Evolutionary conservation across 2,888 invertebrate genomes (phyloP), one percentile per base, ranked within the genome.

Genomic region (Frankliniella intonsa): DNA sequence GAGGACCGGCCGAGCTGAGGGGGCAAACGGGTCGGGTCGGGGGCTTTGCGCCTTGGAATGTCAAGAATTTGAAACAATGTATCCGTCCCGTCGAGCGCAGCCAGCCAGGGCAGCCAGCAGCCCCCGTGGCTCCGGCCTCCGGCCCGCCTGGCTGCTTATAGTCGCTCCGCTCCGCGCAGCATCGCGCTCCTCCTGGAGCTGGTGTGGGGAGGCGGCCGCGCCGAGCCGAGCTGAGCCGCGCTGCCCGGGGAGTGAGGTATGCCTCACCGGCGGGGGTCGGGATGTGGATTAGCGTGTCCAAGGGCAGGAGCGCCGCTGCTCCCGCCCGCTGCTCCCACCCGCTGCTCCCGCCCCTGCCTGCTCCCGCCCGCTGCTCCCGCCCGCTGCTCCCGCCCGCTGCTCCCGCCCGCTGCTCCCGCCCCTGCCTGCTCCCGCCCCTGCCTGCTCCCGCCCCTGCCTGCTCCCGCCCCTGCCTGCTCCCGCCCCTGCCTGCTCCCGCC

Each of bases 21-120:
- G 69, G 69, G 22, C n/a, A 69, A 22, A 22, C 22, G 69, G 11
- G 69, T 14, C 55, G 19, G 0, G 55, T 14, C 55, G 19, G 0
- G 55, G 55, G 38, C 38, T 19, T 76, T 76, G 69, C 69, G 69
- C 25, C 69, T 62, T 62, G 62, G 62, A 62, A 62, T 62, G 62
- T 62, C 62, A 62, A 62, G 62, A 62, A 62, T 62, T 62, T 62
- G 62, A n/a, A 62, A 62, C 62, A 62, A 62, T 62, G 62, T 62
- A 62, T 62, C 62, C 62, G 62, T 62, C 62, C 55, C 55, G 19
- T 3, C 9, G 51, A 51, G 51, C 9, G 10, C 51, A 51, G 19
- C 55, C 17, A 62, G 62, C 62, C 62, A 0, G 17, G 19, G 62
- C 62, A 19, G 55, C 62, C 38, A 38, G 38, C 38, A 38, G 38